These are phyloP conservation scores for Urophycis tenuis DNA, from an alignment of 2,797 vertebrate species.

Conservation along the genomic window DNA sequence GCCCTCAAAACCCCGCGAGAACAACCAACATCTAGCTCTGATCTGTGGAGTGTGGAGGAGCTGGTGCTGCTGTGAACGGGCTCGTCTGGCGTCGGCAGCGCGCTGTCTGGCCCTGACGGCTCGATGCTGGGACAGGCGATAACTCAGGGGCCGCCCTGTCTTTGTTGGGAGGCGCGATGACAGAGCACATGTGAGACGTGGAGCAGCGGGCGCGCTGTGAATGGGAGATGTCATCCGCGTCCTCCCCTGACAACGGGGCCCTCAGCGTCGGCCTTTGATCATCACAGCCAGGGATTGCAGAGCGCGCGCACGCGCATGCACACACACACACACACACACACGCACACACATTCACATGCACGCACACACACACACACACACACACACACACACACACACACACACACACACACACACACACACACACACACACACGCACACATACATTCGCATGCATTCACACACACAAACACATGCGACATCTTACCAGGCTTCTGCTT, in stretches of 20 bases:
- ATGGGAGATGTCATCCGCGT: slow-evolving; percentile 60
- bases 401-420: background rate
- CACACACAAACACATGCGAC: background rate
- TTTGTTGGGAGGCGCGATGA: slow-evolving; percentile 68
- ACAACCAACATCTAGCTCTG: background rate
- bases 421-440: background rate
- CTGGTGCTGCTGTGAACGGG: slow-evolving; percentile 61
- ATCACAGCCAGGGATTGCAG: slow-evolving; percentile 56
- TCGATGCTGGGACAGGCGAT: slow-evolving; percentile 64
- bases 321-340: background rate
- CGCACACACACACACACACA: background rate
- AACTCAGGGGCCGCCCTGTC: slow-evolving; percentile 64
- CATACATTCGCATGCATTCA: background rate
- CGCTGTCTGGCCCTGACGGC: slow-evolving; percentile 71
- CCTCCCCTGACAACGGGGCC: slow-evolving; percentile 51
- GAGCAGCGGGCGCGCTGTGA: slow-evolving; percentile 59
- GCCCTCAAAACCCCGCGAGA: background rate
- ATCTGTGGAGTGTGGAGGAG: slow-evolving; percentile 65
- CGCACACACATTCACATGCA: background rate
- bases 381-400: background rate
- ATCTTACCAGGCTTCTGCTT: background rate
- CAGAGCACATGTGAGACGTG: slow-evolving; percentile 59
- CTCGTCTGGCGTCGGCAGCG: slow-evolving; percentile 55
- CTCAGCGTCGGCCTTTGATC: slow-evolving; percentile 60
- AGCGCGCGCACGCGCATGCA: slow-evolving; percentile 1